These are phyloP conservation scores for Philaenus spumarius DNA, from an alignment of 1,140 invertebrate genomes.

Conservation along the genomic window DNA sequence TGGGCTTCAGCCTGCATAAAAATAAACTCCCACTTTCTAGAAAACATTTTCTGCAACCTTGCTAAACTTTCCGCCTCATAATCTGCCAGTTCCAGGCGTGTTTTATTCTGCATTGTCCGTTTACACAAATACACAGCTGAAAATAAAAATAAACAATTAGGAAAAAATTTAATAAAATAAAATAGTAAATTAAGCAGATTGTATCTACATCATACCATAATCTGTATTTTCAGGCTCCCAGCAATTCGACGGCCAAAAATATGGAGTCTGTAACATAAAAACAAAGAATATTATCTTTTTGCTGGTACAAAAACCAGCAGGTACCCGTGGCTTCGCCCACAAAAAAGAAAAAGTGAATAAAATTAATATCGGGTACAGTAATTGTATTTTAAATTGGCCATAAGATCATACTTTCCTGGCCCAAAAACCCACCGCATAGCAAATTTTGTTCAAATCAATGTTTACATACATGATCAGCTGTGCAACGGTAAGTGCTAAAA, in stretches of 20 bases:
- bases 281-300: conserved; percentile 3
- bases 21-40: conserved; percentile 99
- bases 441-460: too few relatives aligned
- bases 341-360: too few relatives aligned
- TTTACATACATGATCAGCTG: too few relatives aligned
- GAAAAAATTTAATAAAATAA: conserved; percentile 15
- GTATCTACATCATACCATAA: conserved; percentile 68
- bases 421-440: too few relatives aligned
- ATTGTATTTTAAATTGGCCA: too few relatives aligned
- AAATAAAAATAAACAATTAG: conserved; percentile 31
- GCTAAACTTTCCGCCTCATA: conserved; percentile 98
- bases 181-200: conserved; percentile 11
- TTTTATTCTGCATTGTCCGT: conserved; percentile 99
- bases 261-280: conserved; percentile 81
- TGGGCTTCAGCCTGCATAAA: conserved; percentile 88
- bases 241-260: conserved; percentile 99
- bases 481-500: too few relatives aligned
- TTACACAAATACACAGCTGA: conserved; percentile 98
- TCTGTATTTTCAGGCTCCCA: conserved; percentile 99
- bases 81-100: conserved; percentile 91
- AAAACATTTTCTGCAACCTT: conserved; percentile 98
- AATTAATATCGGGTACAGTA: too few relatives aligned
- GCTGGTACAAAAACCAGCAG: too few relatives aligned
- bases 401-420: too few relatives aligned
- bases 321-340: too few relatives aligned